Percentiles rank a stretch among this genome's conserved stretches.
Conservation (phyloP, 1,140 invertebrate genomes). For the Drosophila punjabiensis region DNA sequence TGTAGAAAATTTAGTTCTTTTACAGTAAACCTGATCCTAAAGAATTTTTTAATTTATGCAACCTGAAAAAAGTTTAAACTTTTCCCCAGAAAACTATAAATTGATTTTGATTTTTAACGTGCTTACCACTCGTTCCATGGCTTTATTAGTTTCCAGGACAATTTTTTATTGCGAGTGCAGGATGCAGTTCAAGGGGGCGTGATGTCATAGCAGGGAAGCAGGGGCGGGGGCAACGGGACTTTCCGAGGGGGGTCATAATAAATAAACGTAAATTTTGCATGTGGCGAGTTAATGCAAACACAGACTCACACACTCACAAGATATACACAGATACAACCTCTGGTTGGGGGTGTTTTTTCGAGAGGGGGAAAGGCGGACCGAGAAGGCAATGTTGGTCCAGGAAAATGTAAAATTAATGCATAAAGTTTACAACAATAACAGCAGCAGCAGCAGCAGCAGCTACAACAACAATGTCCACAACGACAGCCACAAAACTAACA, state of each 20-base stretch:
- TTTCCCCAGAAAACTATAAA: not conserved
- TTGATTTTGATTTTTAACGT: slow-evolving; percentile 5
- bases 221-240: slow-evolving; percentile 26
- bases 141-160: slow-evolving; percentile 12
- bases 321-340: slow-evolving; percentile 45
- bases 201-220: slow-evolving; percentile 6
- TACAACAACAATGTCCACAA: slow-evolving; percentile 58
- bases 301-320: slow-evolving; percentile 47
- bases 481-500: slow-evolving; percentile 56
- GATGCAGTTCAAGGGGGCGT: slow-evolving; percentile 39
- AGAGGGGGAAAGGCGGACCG: slow-evolving; percentile 2
- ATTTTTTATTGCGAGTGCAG: slow-evolving; percentile 25
- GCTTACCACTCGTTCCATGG: not conserved
- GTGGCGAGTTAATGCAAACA: slow-evolving; percentile 81
- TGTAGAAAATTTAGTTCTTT: not conserved
- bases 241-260: slow-evolving; percentile 59
- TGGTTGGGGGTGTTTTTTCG: not conserved
- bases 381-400: slow-evolving; percentile 42
- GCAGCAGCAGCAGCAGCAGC: slow-evolving; percentile 42
- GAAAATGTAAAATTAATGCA: slow-evolving; percentile 83
- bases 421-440: slow-evolving; percentile 76
- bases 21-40: no score
- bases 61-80: not conserved
- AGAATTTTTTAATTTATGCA: not conserved
- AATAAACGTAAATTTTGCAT: slow-evolving; percentile 83